A percentile compares a stretch with the other conserved stretches of the same genome.
Conservation (phyloP, 2,888 invertebrate genomes). For the Caenorhabditis wallacei region DNA sequence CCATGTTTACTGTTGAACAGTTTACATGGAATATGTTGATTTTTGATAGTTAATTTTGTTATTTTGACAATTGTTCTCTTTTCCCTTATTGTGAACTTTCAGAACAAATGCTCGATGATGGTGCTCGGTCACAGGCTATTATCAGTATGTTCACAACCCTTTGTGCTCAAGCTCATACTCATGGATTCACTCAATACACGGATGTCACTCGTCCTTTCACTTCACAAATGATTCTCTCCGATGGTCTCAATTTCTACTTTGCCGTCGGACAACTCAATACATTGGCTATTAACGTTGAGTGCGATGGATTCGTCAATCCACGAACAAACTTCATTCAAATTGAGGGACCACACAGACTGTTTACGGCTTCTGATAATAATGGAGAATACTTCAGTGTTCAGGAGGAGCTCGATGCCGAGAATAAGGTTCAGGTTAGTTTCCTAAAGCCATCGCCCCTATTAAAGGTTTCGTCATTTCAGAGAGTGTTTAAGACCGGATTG, state of each 20-base stretch:
- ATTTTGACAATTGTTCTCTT: too few relatives aligned
- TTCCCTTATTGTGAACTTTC: constrained; percentile 13
- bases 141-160: constrained; percentile 80
- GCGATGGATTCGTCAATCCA: constrained; percentile 73
- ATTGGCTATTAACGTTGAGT: constrained; percentile 81
- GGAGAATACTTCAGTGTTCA: constrained; percentile 39
- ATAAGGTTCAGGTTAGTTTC: constrained; percentile 17
- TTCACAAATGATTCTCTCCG: constrained; percentile 92
- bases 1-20: too few relatives aligned
- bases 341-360: constrained; percentile 68
- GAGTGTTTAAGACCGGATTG: constrained; percentile 51
- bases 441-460: too few relatives aligned
- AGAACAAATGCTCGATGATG: constrained; percentile 69
- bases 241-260: constrained; percentile 92
- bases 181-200: constrained; percentile 91
- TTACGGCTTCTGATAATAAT: constrained; percentile 40
- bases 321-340: constrained; percentile 68
- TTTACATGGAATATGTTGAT: too few relatives aligned
- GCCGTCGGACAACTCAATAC: constrained; percentile 96
- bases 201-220: constrained; percentile 94
- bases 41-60: too few relatives aligned
- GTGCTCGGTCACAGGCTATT: constrained; percentile 75
- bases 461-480: constrained; percentile 18
- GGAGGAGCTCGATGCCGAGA: constrained; percentile 15
- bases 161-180: constrained; percentile 81